Conservation (phyloP, 2,888 invertebrate species). For the Leptopilina myrica region DNA sequence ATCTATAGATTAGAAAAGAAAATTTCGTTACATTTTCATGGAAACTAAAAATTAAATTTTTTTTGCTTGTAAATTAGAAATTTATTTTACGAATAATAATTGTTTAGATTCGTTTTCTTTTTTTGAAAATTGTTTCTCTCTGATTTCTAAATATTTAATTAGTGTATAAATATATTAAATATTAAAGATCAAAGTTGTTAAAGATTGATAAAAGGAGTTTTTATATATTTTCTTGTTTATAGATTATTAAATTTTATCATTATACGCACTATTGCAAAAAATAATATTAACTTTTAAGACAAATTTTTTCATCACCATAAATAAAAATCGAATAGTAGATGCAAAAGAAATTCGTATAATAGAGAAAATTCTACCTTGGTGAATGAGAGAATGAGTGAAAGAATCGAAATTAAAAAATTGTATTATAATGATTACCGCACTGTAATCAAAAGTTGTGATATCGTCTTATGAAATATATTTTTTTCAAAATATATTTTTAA, state of each 20-base stretch:
- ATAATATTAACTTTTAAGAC: background rate
- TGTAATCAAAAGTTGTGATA: conserved; percentile 18
- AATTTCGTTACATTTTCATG: too few species aligned
- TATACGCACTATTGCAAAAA: background rate
- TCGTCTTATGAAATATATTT: conserved; percentile 28
- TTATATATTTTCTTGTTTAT: background rate
- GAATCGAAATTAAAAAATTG: background rate
- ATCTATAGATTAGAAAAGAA: too few species aligned
- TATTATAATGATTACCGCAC: background rate
- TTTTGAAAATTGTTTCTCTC: background rate
- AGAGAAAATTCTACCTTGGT: background rate
- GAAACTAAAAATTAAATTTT: too few species aligned
- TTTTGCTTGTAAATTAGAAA: too few species aligned
- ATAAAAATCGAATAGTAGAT: background rate
- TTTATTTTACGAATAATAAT: too few species aligned
- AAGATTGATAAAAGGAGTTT: background rate
- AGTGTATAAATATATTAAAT: background rate
- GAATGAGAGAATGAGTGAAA: background rate
- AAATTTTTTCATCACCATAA: background rate
- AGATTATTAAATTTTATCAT: background rate
- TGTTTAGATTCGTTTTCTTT: background rate
- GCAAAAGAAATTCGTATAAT: background rate
- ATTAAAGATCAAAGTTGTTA: background rate
- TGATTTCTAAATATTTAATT: background rate
- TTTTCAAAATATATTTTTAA: conserved; percentile 10